A percentile compares a stretch with the other conserved stretches of the same genome.
These are phyloP conservation scores for Hypotaenidia philippensis DNA, from an alignment of 2,797 vertebrate species.

Conservation along the genomic window DNA sequence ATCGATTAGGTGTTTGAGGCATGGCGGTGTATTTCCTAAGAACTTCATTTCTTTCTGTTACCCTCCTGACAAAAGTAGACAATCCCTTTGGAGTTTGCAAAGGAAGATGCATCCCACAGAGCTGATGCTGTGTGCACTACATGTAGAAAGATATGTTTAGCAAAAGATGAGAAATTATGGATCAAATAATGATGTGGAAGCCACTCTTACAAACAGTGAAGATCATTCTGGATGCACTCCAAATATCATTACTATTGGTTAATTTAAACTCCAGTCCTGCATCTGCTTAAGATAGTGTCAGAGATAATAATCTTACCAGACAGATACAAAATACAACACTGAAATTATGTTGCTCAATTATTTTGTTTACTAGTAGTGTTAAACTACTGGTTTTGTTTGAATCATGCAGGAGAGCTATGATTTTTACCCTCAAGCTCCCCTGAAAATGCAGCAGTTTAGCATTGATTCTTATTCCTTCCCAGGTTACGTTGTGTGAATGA, in stretches of 20 bases:
- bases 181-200: slow-evolving; percentile 72
- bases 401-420: slow-evolving; percentile 36
- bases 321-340: slow-evolving; percentile 74
- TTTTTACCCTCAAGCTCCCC: slow-evolving; percentile 37
- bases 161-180: slow-evolving; percentile 72
- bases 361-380: slow-evolving; percentile 72
- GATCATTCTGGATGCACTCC: slow-evolving; percentile 69
- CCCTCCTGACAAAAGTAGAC: slow-evolving; percentile 72
- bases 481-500: slow-evolving; percentile 33
- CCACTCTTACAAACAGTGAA: slow-evolving; percentile 66
- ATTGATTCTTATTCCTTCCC: slow-evolving; percentile 49
- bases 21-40: slow-evolving; percentile 56
- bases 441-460: slow-evolving; percentile 49
- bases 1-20: slow-evolving; percentile 70
- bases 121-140: slow-evolving; percentile 20
- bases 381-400: slow-evolving; percentile 64
- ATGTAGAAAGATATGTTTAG: slow-evolving; percentile 64
- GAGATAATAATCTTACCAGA: slow-evolving; percentile 70
- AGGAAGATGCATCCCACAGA: slow-evolving; percentile 61
- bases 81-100: slow-evolving; percentile 65
- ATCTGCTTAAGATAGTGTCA: slow-evolving; percentile 76
- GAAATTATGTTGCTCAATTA: slow-evolving; percentile 72
- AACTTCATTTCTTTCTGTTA: slow-evolving; percentile 73
- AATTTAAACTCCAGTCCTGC: slow-evolving; percentile 70
- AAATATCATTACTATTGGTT: slow-evolving; percentile 73